Base-by-base conservation (phyloP, 2,797 vertebrate genomes). In the Pseudomugil tenellus region DNA sequence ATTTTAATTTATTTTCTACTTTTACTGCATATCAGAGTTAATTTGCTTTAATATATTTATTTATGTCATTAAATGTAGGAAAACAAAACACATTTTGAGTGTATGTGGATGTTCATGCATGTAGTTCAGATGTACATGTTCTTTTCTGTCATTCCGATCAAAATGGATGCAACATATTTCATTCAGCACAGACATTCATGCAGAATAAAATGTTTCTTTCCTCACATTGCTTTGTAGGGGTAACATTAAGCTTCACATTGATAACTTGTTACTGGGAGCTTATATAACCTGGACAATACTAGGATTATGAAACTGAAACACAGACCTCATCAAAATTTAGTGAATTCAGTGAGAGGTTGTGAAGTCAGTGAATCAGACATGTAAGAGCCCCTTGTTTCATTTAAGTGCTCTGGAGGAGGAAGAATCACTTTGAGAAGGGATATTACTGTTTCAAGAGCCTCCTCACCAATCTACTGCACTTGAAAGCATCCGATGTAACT, bases 401-500 rank as follows among this genome's bases (percentile, higher is more conserved):
- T 70, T 72, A 75, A 89, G 80, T 68, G 74, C 79, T 75, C 74
- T 73, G 41, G 68, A 80, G 60, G 77, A 81, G 76, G 75, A 74
- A 68, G 53, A 76, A 74, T 72, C 32, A 56, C 63, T 51, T 65
- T 43, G 63, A 64, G 67, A 74, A 63, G 51, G 74, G 53, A 52
- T 28, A 58, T 77, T 63, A 65, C 72, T 72, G 81, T 70, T 79
- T 87, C 67, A 71, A 87, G 81, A 79, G 77, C 72, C 70, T 81
- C 65, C 60, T 70, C 56, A 16, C 76, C 85, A 80, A 86, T 79
- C 66, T 84, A 67, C 67, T 77, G 63, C 70, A 79, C 81, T 88
- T 58, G 39, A 87, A 83, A 76, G 78, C 72, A 79, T 80, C 77
- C 72, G 71, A 88, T 87, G 83, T 82, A 84, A 86, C 73, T 83